Conservation (phyloP, 1,140 invertebrate species). For the Leguminivora glycinivorella region DNA sequence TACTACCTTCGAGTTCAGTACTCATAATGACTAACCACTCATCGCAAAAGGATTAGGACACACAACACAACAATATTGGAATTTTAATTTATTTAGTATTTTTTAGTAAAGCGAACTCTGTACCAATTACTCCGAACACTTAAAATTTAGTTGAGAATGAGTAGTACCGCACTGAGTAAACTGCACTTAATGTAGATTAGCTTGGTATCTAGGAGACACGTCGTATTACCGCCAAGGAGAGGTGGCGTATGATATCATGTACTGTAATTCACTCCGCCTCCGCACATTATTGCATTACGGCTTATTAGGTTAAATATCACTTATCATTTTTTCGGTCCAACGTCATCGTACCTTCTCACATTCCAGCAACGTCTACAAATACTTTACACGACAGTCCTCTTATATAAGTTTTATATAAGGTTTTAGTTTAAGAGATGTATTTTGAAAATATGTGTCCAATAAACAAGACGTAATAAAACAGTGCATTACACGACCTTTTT, state of each 20-base stretch:
- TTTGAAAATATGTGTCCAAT: not conserved
- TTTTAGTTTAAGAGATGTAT: not conserved
- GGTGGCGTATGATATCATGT: conserved; percentile 70
- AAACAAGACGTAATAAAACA: conserved; percentile 10
- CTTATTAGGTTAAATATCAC: conserved; percentile 68
- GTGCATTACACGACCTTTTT: not conserved
- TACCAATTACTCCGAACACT: conserved; percentile 1
- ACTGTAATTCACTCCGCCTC: conserved; percentile 59
- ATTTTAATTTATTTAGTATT: not conserved
- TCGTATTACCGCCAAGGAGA: conserved; percentile 51
- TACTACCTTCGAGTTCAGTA: not conserved
- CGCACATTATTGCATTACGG: conserved; percentile 44
- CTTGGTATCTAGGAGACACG: conserved; percentile 49
- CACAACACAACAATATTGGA: not conserved
- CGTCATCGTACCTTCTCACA: conserved; percentile 24
- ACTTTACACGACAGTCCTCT: conserved; percentile 3
- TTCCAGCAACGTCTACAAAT: not conserved
- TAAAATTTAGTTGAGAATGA: conserved; percentile 18
- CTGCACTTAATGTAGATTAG: conserved; percentile 65
- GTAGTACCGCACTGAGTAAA: conserved; percentile 50
- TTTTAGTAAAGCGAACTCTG: not conserved
- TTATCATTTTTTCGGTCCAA: conserved; percentile 39
- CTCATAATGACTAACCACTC: not conserved
- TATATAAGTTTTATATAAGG: conserved; percentile 11
- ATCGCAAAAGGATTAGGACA: not conserved